Base-by-base conservation (phyloP, 2,113 vertebrate genomes). In the Neoarius graeffei region DNA sequence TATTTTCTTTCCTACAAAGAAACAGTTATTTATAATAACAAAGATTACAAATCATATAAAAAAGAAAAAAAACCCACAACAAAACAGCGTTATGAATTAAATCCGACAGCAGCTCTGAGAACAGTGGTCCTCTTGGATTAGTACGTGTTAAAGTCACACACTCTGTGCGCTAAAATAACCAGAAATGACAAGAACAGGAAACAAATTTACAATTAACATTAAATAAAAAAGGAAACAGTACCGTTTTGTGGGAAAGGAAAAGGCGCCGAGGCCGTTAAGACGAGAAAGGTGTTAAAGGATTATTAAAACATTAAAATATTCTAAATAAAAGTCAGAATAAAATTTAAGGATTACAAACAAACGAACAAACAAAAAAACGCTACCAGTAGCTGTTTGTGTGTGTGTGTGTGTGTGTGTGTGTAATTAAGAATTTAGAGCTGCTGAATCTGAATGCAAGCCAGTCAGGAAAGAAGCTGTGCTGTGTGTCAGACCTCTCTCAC, bases 81-180 rank as follows among this genome's bases (percentile, higher is more conserved):
- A 92, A 91, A 83, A 90, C 73, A 85, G 90, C 79, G 93, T 90
- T 92, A 93, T 91, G 89, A 93, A 93, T 93, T 92, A 92, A 83
- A 93, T 91, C 87, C 2, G 92, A 94, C 93, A 94, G 94, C 94
- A 95, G 95, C 94, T 94, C 91, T 89, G 93, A 94, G 89, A 94
- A 93, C 92, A 88, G 6, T 60, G 83, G 89, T 93, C 85, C 80
- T 93, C 88, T 77, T 84, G 91, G 93, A 91, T 93, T 94, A 94
- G 93, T 91, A 91, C 91, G 88, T 94, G 92, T 92, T 91, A 89
- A 91, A 93, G 93, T 93, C 86, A 92, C 92, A 94, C 89, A 86
- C 89, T 82, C 83, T 90, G 91, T 92, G 88, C 93, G 92, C 91
- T 92, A 93, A 90, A 88, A 90, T 81, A 91, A 91, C 84, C 89